A percentile compares a stretch with the other conserved stretches of the same genome.
Conservation (phyloP, 2,113 vertebrate species). For the Capreolus pygargus region DNA sequence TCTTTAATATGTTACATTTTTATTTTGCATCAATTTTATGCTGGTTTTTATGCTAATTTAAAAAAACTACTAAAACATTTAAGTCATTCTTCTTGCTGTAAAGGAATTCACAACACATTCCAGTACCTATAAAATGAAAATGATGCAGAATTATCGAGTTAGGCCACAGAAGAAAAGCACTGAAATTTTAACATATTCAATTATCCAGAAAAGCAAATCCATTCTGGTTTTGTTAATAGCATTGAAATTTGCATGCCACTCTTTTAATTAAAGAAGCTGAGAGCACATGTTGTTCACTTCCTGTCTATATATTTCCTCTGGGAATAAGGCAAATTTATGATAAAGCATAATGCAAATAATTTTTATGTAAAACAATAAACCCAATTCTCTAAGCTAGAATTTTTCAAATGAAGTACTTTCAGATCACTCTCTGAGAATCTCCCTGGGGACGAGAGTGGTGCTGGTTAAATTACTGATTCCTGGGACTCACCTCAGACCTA, state of each 20-base stretch:
- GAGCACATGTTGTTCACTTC: constrained; percentile 78
- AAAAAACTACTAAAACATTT: neutral
- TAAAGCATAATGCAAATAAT: constrained; percentile 83
- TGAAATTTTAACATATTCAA: constrained; percentile 77
- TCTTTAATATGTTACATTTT: constrained; percentile 27
- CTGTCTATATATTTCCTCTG: constrained; percentile 76
- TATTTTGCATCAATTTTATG: constrained; percentile 23
- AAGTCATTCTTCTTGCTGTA: neutral
- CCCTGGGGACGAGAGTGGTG: neutral
- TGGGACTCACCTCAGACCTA: neutral
- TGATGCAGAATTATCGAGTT: constrained; percentile 64
- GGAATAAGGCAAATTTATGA: constrained; percentile 80
- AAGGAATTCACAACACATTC: neutral
- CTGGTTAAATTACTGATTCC: neutral
- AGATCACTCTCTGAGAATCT: neutral
- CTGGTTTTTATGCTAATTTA: neutral
- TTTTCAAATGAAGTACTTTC: constrained; percentile 27
- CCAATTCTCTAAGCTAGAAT: constrained; percentile 21
- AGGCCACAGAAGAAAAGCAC: constrained; percentile 64
- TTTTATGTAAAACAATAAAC: constrained; percentile 79
- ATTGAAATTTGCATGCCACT: constrained; percentile 80
- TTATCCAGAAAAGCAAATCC: constrained; percentile 83
- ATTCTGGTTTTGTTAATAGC: constrained; percentile 82
- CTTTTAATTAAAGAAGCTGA: constrained; percentile 85
- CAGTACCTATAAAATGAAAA: neutral